Evolutionary conservation across 2,888 invertebrate species (phyloP).

Genomic region (Xylophagus ater): DNA sequence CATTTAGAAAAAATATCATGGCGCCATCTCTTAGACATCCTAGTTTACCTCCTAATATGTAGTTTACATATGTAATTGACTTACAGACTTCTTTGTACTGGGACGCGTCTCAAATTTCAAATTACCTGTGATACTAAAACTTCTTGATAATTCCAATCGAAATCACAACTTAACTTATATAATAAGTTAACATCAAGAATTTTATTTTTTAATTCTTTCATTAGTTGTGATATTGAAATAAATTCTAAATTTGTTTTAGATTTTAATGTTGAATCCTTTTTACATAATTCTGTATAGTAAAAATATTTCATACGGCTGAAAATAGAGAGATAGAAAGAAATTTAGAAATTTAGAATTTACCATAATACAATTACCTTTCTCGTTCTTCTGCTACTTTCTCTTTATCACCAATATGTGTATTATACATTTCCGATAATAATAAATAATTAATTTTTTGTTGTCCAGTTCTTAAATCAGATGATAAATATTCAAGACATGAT

Average conservation of each 20-base stretch:
- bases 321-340: slow-evolving; percentile 4
- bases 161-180: slow-evolving; percentile 33
- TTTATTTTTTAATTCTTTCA: slow-evolving; percentile 33
- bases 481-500: slow-evolving; percentile 26
- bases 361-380: slow-evolving; percentile 23
- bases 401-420: slow-evolving; percentile 27
- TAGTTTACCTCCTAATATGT: too few relatives aligned
- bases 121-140: slow-evolving; percentile 32
- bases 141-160: slow-evolving; percentile 35
- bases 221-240: slow-evolving; percentile 30
- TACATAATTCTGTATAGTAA: slow-evolving; percentile 36
- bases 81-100: too few relatives aligned
- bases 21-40: too few relatives aligned
- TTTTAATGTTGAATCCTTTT: slow-evolving; percentile 31
- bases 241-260: slow-evolving; percentile 32
- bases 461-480: slow-evolving; percentile 30
- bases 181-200: slow-evolving; percentile 31
- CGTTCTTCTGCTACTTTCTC: slow-evolving; percentile 25
- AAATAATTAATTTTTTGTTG: slow-evolving; percentile 33
- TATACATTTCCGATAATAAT: slow-evolving; percentile 35
- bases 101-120: too few relatives aligned
- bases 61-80: too few relatives aligned
- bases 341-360: slow-evolving; percentile 1
- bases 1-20: too few relatives aligned
- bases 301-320: slow-evolving; percentile 34